Evolutionary conservation across 2,797 vertebrate species (phyloP).

Genomic region (Crossoptilon crossoptilon): DNA sequence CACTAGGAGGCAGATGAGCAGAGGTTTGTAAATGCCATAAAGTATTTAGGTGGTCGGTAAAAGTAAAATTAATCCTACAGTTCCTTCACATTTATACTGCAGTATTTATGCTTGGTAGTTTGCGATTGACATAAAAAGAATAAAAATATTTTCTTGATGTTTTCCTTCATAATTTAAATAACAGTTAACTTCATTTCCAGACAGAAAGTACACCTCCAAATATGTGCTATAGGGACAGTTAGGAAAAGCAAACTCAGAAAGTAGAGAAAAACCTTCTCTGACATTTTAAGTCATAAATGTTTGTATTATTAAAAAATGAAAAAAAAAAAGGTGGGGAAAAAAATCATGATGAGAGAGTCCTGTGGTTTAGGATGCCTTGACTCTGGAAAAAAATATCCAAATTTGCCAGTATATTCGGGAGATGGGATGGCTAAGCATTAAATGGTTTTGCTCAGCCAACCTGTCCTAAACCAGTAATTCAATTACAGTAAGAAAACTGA

Average conservation of each 20-base stretch:
- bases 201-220: background rate
- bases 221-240: background rate
- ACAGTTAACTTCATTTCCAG: background rate
- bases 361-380: background rate
- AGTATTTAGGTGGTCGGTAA: background rate
- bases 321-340: background rate
- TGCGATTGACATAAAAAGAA: background rate
- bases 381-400: background rate
- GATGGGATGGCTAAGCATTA: background rate
- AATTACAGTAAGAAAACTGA: conserved; percentile 39
- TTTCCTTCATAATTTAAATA: background rate
- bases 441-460: conserved; percentile 30
- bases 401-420: background rate
- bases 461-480: conserved; percentile 37
- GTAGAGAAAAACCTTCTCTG: background rate
- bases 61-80: background rate
- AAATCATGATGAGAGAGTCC: background rate
- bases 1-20: background rate
- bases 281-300: background rate
- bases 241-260: background rate
- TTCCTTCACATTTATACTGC: background rate
- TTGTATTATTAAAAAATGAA: background rate
- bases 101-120: background rate
- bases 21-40: background rate
- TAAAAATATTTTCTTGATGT: background rate